Conservation (phyloP, 2,888 invertebrate genomes). For the Dicyrtomina minuta region DNA sequence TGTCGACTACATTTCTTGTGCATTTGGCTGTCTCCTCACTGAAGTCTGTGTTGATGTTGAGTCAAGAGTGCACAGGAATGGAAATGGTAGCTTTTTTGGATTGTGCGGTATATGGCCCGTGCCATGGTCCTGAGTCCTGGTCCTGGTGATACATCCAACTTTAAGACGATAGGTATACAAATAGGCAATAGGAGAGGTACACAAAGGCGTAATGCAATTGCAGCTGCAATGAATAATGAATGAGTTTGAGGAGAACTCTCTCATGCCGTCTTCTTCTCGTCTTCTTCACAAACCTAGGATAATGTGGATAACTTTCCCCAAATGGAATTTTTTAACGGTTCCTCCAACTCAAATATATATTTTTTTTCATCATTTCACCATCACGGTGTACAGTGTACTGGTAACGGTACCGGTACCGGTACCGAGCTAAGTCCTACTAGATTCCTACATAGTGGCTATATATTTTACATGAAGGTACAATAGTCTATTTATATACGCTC, state of each 20-base stretch:
- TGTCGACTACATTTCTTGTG: too few species aligned
- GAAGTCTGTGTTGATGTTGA: not conserved
- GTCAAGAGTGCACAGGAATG: not conserved
- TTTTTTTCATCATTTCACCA: not conserved
- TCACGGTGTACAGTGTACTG: not conserved
- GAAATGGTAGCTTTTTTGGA: not conserved
- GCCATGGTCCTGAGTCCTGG: not conserved
- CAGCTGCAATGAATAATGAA: constrained; percentile 38
- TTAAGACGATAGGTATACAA: not conserved
- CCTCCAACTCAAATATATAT: constrained; percentile 1
- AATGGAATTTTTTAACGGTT: constrained; percentile 37
- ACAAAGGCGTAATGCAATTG: constrained; percentile 37
- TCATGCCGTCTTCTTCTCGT: not conserved
- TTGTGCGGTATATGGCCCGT: not conserved
- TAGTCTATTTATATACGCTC: too few species aligned
- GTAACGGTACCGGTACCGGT: too few species aligned
- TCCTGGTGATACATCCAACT: not conserved
- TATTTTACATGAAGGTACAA: too few species aligned
- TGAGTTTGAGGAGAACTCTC: constrained; percentile 27
- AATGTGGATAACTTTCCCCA: constrained; percentile 37
- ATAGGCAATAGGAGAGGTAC: too few species aligned
- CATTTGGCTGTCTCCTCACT: not conserved
- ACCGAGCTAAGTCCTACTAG: too few species aligned
- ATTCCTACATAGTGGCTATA: too few species aligned
- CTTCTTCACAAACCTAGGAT: constrained; percentile 24